Evolutionary conservation across 2,888 invertebrate species (phyloP), one percentile per base, ranked within the genome.

Genomic region (Norana najaformis): DNA sequence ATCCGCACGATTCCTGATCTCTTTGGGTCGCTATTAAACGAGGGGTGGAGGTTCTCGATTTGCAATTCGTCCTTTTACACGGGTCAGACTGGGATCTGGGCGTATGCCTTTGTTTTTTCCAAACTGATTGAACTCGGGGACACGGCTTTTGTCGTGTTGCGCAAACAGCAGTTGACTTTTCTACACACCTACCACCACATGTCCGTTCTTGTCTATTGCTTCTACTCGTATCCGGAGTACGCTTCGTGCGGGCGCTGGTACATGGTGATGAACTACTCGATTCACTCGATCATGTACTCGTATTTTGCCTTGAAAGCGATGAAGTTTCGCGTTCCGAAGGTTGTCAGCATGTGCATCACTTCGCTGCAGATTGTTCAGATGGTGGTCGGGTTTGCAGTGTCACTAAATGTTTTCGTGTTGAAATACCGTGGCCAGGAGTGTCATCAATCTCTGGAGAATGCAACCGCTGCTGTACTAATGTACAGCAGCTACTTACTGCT

Each of bases 81-180:
- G 30, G 93, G 93, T 95, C 97, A 97, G 93, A 97, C 98, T 92
- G 98, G 98, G 16, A 98, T 98, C 95, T 99, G 99, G 99, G 97
- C 98, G 92, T 98, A 97, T 96, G 96, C 98, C 96, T 99, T 99
- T 95, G 98, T 98, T 83, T 96, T 99, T 92, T 98, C 98, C 92
- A 99, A 99, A 53, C 11, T 89, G 34, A 30, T 89, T 0, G 99
- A 99, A 95, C 96, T 99, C 88, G 98, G 95, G 3, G 95, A 95
- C 92, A 95, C 95, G 0, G 92, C 95, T 39, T 95, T 95, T 92
- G 95, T 95, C 89, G 94, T 95, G 35, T 92, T 95, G 20, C 93
- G 95, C 34, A 96, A 96, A 91, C 95, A 95, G 91, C 95, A 94
- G n/a, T 93, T 96, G 14, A 95, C 95, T 89, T 96, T 96, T 92